A percentile compares a stretch with the other conserved stretches of the same genome.
These are phyloP conservation scores for Choloepus hoffmanni DNA, from an alignment of 2,113 vertebrate species.

Conservation along the genomic window DNA sequence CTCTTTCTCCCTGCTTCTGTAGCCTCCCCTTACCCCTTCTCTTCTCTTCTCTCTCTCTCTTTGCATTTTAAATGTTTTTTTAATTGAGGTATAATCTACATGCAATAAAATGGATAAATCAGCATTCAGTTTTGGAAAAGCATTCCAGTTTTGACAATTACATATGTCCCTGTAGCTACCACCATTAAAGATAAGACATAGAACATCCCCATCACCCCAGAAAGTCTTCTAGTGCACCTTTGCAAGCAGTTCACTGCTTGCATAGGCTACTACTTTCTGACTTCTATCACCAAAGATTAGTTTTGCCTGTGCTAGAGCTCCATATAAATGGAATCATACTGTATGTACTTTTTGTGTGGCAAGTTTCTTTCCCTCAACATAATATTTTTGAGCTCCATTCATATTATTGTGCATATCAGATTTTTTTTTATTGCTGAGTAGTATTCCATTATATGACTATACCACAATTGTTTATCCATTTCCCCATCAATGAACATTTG, in stretches of 20 bases:
- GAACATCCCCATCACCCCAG: not conserved
- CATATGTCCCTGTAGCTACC: not conserved
- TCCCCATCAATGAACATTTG: constrained; percentile 13
- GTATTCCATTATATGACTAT: not conserved
- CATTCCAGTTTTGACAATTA: not conserved
- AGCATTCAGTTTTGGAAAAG: not conserved
- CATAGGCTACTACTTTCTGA: not conserved
- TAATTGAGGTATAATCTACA: not conserved
- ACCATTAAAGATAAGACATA: not conserved
- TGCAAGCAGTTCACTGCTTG: not conserved
- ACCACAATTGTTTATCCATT: not conserved
- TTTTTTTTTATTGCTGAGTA: constrained; percentile 28
- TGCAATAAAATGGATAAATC: not conserved
- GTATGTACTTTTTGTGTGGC: not conserved
- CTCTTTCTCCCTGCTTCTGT: not conserved
- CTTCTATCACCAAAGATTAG: not conserved
- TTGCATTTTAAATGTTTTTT: not conserved
- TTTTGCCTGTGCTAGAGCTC: not conserved
- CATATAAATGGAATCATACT: not conserved
- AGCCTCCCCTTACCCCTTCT: not conserved
- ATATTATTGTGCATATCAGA: not conserved
- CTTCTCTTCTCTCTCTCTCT: not conserved
- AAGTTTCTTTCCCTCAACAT: not conserved
- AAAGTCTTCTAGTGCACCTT: not conserved
- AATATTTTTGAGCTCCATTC: constrained; percentile 16